These are phyloP conservation scores for Sitta carolinensis DNA, from an alignment of 2,797 vertebrate genomes.

Conservation along the genomic window DNA sequence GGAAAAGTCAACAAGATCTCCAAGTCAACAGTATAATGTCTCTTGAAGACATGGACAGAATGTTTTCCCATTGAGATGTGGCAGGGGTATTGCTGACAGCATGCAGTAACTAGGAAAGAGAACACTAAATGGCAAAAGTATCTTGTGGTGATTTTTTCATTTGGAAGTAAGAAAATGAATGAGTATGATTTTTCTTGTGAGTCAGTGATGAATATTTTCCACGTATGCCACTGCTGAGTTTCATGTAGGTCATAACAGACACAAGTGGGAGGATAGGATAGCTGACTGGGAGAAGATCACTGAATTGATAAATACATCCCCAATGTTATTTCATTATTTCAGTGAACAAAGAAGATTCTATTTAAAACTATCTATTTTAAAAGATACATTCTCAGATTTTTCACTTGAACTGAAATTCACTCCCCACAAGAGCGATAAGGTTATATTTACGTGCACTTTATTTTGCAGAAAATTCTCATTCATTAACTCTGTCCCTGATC, in stretches of 20 bases:
- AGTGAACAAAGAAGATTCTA: neutral
- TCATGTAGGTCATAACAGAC: constrained; percentile 32
- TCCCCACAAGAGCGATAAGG: neutral
- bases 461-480: neutral
- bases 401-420: neutral
- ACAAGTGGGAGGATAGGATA: neutral
- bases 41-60: neutral
- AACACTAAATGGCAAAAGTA: neutral
- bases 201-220: constrained; percentile 20
- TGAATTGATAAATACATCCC: neutral
- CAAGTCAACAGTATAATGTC: neutral
- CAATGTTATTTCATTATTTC: neutral
- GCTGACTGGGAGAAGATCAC: neutral
- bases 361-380: neutral
- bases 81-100: neutral
- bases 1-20: neutral
- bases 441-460: neutral
- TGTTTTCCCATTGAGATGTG: neutral
- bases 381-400: neutral
- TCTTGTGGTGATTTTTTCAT: constrained; percentile 16
- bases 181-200: constrained; percentile 19
- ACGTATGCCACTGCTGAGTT: neutral
- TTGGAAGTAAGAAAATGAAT: constrained; percentile 20
- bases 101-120: neutral
- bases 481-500: neutral